These are phyloP conservation scores for Clarias fuscus DNA, from an alignment of 2,797 vertebrate genomes.

Conservation along the genomic window DNA sequence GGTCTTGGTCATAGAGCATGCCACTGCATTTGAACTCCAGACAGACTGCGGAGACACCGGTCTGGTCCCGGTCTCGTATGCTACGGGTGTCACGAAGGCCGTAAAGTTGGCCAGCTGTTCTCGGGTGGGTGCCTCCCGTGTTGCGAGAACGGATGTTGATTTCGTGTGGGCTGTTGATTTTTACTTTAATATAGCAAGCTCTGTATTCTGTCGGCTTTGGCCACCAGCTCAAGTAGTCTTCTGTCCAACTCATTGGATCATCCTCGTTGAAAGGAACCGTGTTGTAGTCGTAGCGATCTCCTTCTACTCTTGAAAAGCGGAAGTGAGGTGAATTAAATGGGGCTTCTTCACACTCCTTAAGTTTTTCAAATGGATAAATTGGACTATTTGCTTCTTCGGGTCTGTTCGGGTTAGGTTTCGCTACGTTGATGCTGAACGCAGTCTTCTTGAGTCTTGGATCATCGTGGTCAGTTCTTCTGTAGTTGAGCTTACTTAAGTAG, in stretches of 20 bases:
- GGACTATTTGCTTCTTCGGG: constrained; percentile 92
- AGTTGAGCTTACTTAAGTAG: constrained; percentile 88
- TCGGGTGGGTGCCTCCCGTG: constrained; percentile 94
- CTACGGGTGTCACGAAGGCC: constrained; percentile 93
- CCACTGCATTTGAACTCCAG: constrained; percentile 98
- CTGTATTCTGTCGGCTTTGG: constrained; percentile 96
- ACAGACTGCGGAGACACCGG: constrained; percentile 84
- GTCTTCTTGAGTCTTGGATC: constrained; percentile 89
- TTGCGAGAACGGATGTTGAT: constrained; percentile 92
- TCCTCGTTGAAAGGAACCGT: constrained; percentile 95
- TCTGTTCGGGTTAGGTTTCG: constrained; percentile 85
- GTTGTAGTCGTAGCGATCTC: constrained; percentile 92
- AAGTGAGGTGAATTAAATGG: constrained; percentile 88
- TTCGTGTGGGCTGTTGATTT: constrained; percentile 84
- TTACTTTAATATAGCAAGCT: constrained; percentile 95
- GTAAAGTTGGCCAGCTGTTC: constrained; percentile 87
- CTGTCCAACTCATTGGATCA: constrained; percentile 96
- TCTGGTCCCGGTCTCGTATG: constrained; percentile 80
- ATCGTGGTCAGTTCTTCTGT: constrained; percentile 89
- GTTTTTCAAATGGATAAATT: constrained; percentile 88
- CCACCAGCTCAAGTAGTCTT: constrained; percentile 98
- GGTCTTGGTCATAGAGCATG: constrained; percentile 95
- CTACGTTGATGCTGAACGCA: constrained; percentile 91
- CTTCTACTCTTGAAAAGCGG: constrained; percentile 93
- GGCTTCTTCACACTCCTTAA: constrained; percentile 90